Base-by-base conservation (phyloP, 2,113 vertebrate species). In the Melanerpes aurifrons region DNA sequence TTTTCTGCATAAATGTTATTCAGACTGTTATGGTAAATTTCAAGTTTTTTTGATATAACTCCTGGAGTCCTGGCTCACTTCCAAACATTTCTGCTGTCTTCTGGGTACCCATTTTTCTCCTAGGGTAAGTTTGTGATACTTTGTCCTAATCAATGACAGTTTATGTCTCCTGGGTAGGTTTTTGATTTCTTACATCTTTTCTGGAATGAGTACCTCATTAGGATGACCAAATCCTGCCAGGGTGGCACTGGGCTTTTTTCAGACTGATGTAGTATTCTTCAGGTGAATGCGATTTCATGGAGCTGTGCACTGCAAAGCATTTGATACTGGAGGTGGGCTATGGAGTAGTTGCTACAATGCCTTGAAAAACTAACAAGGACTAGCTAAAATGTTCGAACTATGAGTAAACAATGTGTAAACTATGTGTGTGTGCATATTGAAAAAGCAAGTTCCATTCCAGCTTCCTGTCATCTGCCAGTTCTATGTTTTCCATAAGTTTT, bases 401-500 rank as follows among this genome's bases (percentile, higher is more conserved):
- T 26, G 15, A 35, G 13, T 75, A 56, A 73, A 45, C 26, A 18
- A 29, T 26, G 4, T 71, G 31, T 75, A 87, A 48, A 48, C 48
- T 48, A 48, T 50, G 48, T 22, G 43, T 48, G 17, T 75, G 31
- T 69, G 82, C 10, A 2, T 56, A 15, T 25, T 71, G 54, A 80
- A 86, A 80, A 73, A 82, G 20, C 29, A 26, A 29, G 87, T 95
- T 87, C 58, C 31, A 48, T 78, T 89, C 14, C 50, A 87, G 26
- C n/a, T 87, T 95, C 69, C 50, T 62, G 26, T 82, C 92, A 61
- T 47, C 53, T 82, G 15, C 57, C 40, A 56, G 14, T 85, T 85
- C 82, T 87, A 47, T 56, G 8, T 50, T 87, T 87, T 89, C 53
- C 71, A 89, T 67, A 79, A 54, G 28, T 81, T 76, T 94, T 56